Conservation (phyloP, 2,797 vertebrate species). For the Adelosebastes latens region DNA sequence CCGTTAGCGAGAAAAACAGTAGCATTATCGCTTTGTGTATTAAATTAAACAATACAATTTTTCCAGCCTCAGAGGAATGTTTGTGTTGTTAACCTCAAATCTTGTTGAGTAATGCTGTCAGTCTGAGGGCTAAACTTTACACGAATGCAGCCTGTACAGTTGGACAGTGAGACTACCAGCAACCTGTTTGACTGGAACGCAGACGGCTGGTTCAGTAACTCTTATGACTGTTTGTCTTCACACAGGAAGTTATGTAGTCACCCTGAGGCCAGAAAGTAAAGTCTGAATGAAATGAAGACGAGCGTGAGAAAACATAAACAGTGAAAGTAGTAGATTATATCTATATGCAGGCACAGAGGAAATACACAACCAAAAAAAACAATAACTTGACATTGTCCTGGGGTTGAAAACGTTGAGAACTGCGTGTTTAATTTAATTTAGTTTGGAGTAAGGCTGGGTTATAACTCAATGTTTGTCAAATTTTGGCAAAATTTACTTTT, state of each 20-base stretch:
- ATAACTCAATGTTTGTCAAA: background rate
- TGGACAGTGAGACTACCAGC: background rate
- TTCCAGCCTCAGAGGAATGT: background rate
- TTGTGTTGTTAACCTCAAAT: background rate
- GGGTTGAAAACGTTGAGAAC: too few relatives aligned
- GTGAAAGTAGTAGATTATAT: background rate
- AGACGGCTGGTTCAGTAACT: background rate
- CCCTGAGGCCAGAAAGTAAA: background rate
- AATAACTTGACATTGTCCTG: too few relatives aligned
- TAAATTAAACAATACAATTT: background rate
- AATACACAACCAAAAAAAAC: background rate
- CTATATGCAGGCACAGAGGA: background rate
- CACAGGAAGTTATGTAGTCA: background rate
- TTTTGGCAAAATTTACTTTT: background rate
- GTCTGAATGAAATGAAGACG: background rate
- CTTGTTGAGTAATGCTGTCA: background rate
- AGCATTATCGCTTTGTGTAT: background rate
- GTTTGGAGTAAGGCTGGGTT: background rate
- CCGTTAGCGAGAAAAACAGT: background rate
- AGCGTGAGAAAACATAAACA: background rate
- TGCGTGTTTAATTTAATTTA: too few relatives aligned
- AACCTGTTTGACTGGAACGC: constrained; percentile 69
- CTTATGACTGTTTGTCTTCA: background rate
- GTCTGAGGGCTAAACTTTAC: background rate
- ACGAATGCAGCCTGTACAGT: background rate